Evolutionary conservation across 2,113 vertebrate species (phyloP).

Genomic region (Macheiramphus alcinus): DNA sequence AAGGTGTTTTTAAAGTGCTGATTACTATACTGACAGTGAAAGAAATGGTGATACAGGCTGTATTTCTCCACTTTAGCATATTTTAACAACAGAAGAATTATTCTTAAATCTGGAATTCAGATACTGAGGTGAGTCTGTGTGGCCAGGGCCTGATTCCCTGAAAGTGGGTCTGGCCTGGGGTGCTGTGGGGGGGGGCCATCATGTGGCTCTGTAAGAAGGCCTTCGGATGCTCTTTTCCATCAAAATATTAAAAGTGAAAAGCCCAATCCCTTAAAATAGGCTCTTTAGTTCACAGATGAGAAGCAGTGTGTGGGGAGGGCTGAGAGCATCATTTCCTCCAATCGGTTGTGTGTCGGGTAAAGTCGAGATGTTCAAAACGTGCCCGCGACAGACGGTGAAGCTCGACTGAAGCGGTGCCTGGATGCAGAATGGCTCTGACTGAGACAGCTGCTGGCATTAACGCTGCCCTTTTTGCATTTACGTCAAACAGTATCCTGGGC

Average conservation of each 20-base stretch:
- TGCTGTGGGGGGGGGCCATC: rapidly evolving
- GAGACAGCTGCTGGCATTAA: neutral
- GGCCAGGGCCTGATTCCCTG: neutral
- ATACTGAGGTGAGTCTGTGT: neutral
- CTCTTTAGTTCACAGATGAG: neutral
- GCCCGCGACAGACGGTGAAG: neutral
- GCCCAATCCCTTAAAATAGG: neutral
- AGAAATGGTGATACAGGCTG: neutral
- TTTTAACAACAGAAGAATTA: neutral
- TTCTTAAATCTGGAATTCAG: neutral
- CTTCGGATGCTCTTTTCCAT: neutral
- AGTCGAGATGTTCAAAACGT: neutral
- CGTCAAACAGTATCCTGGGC: neutral
- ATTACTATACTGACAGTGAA: neutral
- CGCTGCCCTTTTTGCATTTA: neutral
- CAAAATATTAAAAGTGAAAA: neutral
- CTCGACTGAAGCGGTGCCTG: neutral
- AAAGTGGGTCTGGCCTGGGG: neutral
- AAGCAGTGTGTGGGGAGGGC: neutral
- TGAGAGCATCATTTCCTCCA: rapidly evolving
- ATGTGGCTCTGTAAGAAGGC: neutral
- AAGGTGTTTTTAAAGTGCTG: neutral
- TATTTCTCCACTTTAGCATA: neutral
- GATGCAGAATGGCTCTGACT: neutral
- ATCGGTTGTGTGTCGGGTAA: neutral